These are phyloP conservation scores for Bombus pyrosoma DNA, from an alignment of 1,140 invertebrate genomes.

Conservation along the genomic window DNA sequence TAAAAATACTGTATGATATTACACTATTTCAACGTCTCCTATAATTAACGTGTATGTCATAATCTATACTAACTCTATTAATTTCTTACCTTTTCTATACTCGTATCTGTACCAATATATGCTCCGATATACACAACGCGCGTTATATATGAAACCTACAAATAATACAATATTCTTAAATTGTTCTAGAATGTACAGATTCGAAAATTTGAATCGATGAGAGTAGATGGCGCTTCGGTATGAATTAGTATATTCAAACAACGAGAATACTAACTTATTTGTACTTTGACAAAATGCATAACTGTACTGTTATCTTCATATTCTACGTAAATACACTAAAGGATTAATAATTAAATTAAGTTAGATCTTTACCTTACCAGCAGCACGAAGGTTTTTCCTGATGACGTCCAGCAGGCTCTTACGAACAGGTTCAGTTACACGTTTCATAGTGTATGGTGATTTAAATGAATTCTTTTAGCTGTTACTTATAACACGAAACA, in stretches of 20 bases:
- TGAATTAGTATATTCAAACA: not conserved
- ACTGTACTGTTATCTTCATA: not conserved
- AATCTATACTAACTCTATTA: not conserved
- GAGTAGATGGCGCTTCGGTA: not conserved
- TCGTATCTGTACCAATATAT: constrained; percentile 45
- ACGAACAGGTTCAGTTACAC: constrained; percentile 49
- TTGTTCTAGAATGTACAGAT: not conserved
- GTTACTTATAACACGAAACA: not conserved
- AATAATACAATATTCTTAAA: not conserved
- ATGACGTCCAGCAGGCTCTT: constrained; percentile 64
- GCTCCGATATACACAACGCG: constrained; percentile 67
- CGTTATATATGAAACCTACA: constrained; percentile 63
- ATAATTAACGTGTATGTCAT: not conserved
- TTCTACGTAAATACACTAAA: no score
- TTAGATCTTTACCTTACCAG: constrained; percentile 51
- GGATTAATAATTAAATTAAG: not conserved
- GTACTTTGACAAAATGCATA: not conserved
- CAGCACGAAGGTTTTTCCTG: constrained; percentile 53
- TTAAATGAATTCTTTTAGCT: not conserved
- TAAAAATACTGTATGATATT: not conserved
- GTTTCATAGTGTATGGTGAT: constrained; percentile 16
- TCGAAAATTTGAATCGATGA: not conserved
- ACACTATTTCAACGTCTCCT: not conserved
- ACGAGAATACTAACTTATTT: not conserved
- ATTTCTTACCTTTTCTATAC: constrained; percentile 57